Base-by-base conservation (phyloP, 2,888 invertebrate species). In the Blastobasis adustella region DNA sequence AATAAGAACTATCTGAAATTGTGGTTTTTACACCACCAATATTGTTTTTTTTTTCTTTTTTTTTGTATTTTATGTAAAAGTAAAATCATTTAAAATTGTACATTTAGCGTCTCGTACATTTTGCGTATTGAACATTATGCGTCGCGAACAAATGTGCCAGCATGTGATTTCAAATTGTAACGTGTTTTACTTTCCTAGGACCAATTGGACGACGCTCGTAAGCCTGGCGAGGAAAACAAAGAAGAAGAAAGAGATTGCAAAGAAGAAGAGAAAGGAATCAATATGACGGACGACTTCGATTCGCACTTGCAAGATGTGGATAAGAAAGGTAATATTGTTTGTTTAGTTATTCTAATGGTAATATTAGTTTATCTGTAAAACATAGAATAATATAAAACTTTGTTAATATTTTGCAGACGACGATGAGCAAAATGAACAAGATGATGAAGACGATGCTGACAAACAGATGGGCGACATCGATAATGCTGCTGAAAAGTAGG, bases 381-480 rank as follows among this genome's bases (percentile, higher is more conserved):
- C 41, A 40, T 6, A 8, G 6, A 40, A 40, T 40, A 8, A 9
- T 44, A n/a, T 9, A 44, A 1, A 10, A 10, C 4, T 41, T 4
- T 49, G 36, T 41, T 50, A 42, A 6, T 45, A 44, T 47, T 51
- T 57, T 57, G 41, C 56, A 81, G 90, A 91, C 53, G 82, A 76
- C 0, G 92, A 92, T 5, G 90, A 93, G 36, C 91, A 91, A 0
- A 87, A 91, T 0, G 90, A 87, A 58, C 83, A 93, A 9, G 90
- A 94, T 9, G 92, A 94, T 38, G 91, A 94, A 56, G 94, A 95
- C 23, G 95, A 98, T 61, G 89, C 95, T 4, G 98, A 98, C 60
- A 98, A 98, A 73, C 94, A 98, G 89, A 98, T 99, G 96, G 99
- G 98, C 36, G 97, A 99, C 53, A 95, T 96, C 0, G 96, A 95